Base-by-base conservation (phyloP, 2,113 vertebrate species). In the Dissostichus mawsoni region DNA sequence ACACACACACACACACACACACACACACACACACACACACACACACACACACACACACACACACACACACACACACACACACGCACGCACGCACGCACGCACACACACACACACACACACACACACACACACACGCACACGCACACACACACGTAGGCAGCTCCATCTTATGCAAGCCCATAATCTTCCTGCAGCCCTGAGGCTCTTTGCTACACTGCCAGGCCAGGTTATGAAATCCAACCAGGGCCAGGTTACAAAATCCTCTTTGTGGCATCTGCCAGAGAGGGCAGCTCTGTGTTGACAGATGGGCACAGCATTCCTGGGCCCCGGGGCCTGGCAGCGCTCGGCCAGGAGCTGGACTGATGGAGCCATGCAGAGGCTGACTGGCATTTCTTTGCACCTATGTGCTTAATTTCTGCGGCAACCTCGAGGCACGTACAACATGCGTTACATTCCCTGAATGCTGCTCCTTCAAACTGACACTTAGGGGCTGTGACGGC, bases 271-370 rank as follows among this genome's bases (percentile, higher is more conserved):
- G 86, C 90, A 88, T 90, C 88, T 94, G 92, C 91, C 92, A 94
- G 88, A 66, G 89, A 92, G 90, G 90, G 87, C 91, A 89, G 92
- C 89, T 92, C 84, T 11, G 68, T 89, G 93, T 93, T 94, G 92
- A 94, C 94, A 94, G 94, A 94, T 92, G 90, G 92, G 90, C 92
- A 93, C 87, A 85, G 93, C 94, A 95, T 95, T 95, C 94, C 94
- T 94, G 90, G 80, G 88, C 74, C 80, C 57, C 14, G 57, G 78
- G 81, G 85, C 87, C 74, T 25, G 70, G 90, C 87, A 91, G 85
- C 57, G 3, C 65, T n/a, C 84, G 92, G 87, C 93, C 92, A 93
- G 92, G 78, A 94, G 86, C 80, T 69, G 87, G 83, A 86, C 72
- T 82, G 78, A 86, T 48, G 88, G 57, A 88, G 87, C 87, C 77